A percentile compares a stretch with the other conserved stretches of the same genome.
phyloP scores from a whole-genome alignment of 2,888 invertebrate species.

The Thecocarcelia acutangulata region DNA sequence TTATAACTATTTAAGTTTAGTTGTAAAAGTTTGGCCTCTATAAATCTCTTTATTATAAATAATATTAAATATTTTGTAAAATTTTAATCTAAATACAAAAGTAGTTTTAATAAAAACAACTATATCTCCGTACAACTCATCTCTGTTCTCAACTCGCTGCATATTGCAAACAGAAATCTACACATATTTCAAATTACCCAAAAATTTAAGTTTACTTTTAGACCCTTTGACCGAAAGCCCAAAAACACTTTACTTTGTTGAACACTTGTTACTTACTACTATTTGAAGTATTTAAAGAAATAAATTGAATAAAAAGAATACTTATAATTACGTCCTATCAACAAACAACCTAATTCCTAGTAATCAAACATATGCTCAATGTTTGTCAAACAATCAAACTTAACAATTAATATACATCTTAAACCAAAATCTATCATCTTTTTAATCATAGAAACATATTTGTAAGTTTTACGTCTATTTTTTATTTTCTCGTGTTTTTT shows the following conservation, averaged over 20 bases:
- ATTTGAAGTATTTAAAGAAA: slow-evolving; percentile 5
- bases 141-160: slow-evolving; percentile 31
- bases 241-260: slow-evolving; percentile 50
- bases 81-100: no score
- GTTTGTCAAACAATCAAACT: slow-evolving; percentile 58
- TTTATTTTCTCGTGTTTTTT: no score
- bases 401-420: slow-evolving; percentile 22
- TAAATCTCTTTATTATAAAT: no score
- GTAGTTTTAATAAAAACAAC: not conserved
- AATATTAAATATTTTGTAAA: not conserved
- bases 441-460: no score
- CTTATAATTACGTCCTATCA: slow-evolving; percentile 59
- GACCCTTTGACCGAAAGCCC: slow-evolving; percentile 26
- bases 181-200: slow-evolving; percentile 49
- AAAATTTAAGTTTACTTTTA: not conserved
- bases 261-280: slow-evolving; percentile 60
- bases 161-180: slow-evolving; percentile 36
- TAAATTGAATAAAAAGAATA: slow-evolving; percentile 4
- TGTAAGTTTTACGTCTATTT: no score
- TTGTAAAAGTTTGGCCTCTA: slow-evolving; percentile 29
- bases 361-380: slow-evolving; percentile 57
- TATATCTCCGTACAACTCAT: slow-evolving; percentile 1
- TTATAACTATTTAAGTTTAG: slow-evolving; percentile 13
- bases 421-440: not conserved
- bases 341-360: slow-evolving; percentile 60